Evolutionary conservation across 2,113 vertebrate species (phyloP), one percentile per base, ranked within the genome.

Genomic region (Bucco capensis): DNA sequence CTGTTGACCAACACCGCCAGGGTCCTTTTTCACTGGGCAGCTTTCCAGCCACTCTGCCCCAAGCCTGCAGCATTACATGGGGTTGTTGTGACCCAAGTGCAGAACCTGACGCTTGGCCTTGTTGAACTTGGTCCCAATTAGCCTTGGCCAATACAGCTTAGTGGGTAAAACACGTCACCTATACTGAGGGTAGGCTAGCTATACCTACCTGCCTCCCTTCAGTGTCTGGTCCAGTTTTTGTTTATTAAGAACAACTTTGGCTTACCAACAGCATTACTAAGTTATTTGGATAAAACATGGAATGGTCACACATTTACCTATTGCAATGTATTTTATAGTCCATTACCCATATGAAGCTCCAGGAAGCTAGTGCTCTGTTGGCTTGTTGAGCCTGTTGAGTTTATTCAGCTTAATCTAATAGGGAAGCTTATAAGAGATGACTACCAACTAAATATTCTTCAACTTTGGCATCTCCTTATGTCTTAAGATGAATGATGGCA

Each of bases 361-460:
- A 88, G 86, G 93, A 86, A 74, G 58, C 28, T 23, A 21, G 70
- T 0, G 2, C 70, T 90, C 79, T 88, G 49, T 53, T 94, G 89
- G 66, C 71, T 92, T 60, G 51, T 85, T 87, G 54, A 75, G 54
- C 74, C 72, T 85, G 38, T 58, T 95, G 66, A 65, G 72, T 90
- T 95, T 92, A 80, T 69, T 93, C 88, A 77, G 73, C 54, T 76
- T 76, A 69, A 94, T 77, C 73, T 84, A 94, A 86, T 64, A 46
- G 2, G 37, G 38, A 66, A 84, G 28, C 70, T 37, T 47, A 67
- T 16, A 86, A 57, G 31, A 93, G 18, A 84, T 90, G 82, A 83
- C 73, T 81, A 80, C 69, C 44, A 73, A 92, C 96, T 82, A 96
- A 94, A 94, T 86, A 88, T 71, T 79, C 83, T 64, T 89, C 35